Evolutionary conservation across 2,888 invertebrate genomes (phyloP), one percentile per base, ranked within the genome.

Genomic region (Pandemis heparana): DNA sequence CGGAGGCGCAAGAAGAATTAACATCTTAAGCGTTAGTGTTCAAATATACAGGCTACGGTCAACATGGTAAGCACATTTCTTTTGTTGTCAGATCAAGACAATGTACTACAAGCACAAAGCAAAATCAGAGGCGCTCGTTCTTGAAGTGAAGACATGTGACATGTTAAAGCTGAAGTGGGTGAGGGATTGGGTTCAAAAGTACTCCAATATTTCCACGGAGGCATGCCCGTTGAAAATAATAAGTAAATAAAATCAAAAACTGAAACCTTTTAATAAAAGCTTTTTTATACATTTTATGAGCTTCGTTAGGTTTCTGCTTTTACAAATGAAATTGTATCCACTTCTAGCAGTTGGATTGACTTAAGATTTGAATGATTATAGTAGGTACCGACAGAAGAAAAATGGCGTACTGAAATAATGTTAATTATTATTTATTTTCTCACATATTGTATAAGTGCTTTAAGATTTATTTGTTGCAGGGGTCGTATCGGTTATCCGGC

Each of bases 161-260:
- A 43, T 72, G 67, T 14, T 72, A 8, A 67, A 72, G 32, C 23
- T 46, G 6, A 72, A 72, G 53, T 72, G 71, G 71, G 71, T 32
- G 9, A 72, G 14, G 67, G 66, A 72, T 4, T 72, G 71, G 71
- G 18, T 67, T 12, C 66, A 67, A 53, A 60, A 61, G 53, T 72
- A 43, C 43, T 67, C 71, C 32, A 67, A 72, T 60, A 43, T 67
- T 61, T 43, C 71, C 7, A 14, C 5, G 0, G 70, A 71, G 39
- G 18, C n/a, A 8, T 72, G 71, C 53, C 71, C 71, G 12, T 12
- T 63, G 23, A 46, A 63, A 38, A n/a, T 7, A 14, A n/a, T 60
- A 39, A 38, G 38, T 38, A 38, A 43, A 43, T 43, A 43, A 43
- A 43, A 43, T 43, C 23, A 23, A 23, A 23, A 23, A 23, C 23